Base-by-base conservation (phyloP, 2,113 vertebrate species). In the Podocnemis expansa region DNA sequence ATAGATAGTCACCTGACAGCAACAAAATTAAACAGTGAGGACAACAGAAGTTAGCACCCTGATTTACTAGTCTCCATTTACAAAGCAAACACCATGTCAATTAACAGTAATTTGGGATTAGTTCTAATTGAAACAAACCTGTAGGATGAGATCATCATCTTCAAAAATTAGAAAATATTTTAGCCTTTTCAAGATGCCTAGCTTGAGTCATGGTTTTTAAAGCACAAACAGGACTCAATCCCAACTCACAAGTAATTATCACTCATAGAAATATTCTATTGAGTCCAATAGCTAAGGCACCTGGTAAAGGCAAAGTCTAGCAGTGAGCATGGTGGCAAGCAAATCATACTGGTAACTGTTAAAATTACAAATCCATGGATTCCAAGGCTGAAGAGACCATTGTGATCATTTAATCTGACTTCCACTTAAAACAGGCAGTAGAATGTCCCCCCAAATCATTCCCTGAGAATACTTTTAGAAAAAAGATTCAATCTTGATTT, bases 21-120 rank as follows among this genome's bases (percentile, higher is more conserved):
- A 92, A 0, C 63, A 85, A 88, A 95, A 94, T 91, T 56, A 91
- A 92, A 83, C 56, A 73, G 85, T 52, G 38, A 22, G 2, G 82
- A 95, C 92, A 96, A 91, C 43, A 91, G 84, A 95, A 94, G 91
- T 91, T 87, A 96, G 34, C 55, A 87, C 55, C 80, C 45, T 92
- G 89, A 89, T 96, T 97, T 96, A 97, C 84, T 84, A 90, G 5
- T 92, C 86, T 92, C 80, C 38, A 25, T 43, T 95, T 91, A 79
- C 95, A 96, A 92, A 88, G 38, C 43, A 96, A 96, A 95, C 80
- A 90, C 43, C 8, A 80, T 80, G 87, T 84, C 87, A 96, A 96
- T 93, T 52, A 97, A 31, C 82, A 90, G 41, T 63, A 90, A 90
- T 76, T 93, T 89, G 56, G 19, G 84, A 93, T 87, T 87, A 80